Percentiles rank a stretch among this genome's conserved stretches.
These are phyloP conservation scores for Syngnathus rostellatus DNA, from an alignment of 2,797 vertebrate genomes.

Conservation along the genomic window DNA sequence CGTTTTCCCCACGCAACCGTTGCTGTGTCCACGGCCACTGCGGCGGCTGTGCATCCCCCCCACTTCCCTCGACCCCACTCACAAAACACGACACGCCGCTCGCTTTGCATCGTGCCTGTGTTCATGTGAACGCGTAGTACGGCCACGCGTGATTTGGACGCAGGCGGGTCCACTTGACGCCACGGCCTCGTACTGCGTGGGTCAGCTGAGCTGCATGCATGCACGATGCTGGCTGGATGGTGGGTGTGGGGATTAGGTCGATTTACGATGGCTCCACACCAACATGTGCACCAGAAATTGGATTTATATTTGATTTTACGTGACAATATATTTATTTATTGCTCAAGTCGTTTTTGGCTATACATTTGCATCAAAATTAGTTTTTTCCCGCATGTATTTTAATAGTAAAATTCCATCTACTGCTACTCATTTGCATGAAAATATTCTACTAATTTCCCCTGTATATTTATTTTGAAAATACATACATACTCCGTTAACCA, in stretches of 20 bases:
- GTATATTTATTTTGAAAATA: background rate
- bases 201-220: conserved; percentile 5
- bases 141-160: background rate
- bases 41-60: conserved; percentile 10
- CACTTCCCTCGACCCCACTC: background rate
- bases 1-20: conserved; percentile 40
- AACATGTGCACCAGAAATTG: background rate
- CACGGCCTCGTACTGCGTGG: conserved; percentile 1
- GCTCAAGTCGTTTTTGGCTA: background rate
- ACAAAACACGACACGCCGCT: background rate
- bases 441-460: no score
- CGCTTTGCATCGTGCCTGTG: background rate
- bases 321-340: background rate
- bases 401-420: background rate
- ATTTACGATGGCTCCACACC: conserved; percentile 21
- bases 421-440: background rate
- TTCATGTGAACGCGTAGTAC: background rate
- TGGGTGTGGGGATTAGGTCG: conserved; percentile 8
- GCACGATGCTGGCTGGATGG: conserved; percentile 9
- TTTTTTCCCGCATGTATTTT: background rate
- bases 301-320: background rate
- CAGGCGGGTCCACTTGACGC: background rate
- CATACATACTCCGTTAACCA: background rate
- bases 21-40: conserved; percentile 15
- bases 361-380: background rate